A percentile compares a stretch with the other conserved stretches of the same genome.
phyloP scores from a whole-genome alignment of 1,140 invertebrate species.

The Antheraea pernyi region DNA sequence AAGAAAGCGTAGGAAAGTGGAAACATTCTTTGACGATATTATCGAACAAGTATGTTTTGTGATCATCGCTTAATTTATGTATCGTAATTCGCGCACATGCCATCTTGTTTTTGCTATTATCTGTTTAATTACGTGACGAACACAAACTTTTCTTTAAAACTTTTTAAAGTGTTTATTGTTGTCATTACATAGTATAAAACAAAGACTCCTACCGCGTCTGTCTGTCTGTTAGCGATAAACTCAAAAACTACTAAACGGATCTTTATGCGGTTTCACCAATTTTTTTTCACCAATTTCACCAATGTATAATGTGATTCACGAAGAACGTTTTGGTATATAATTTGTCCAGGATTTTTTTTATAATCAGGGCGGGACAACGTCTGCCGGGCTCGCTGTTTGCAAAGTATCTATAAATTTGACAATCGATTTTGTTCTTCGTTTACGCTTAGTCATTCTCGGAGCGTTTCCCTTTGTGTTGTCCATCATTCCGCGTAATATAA shows the following conservation, averaged over 20 bases:
- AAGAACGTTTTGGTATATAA: no score
- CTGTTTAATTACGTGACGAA: slow-evolving; percentile 14
- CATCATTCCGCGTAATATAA: slow-evolving; percentile 22
- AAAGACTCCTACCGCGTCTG: no score
- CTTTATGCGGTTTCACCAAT: no score
- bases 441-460: slow-evolving; percentile 38
- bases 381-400: no score
- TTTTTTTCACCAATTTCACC: no score
- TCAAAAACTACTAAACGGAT: no score
- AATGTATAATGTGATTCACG: no score
- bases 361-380: no score
- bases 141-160: slow-evolving; percentile 4
- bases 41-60: background rate
- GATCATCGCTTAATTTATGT: background rate
- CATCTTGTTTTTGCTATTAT: slow-evolving; percentile 22
- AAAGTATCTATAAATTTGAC: background rate
- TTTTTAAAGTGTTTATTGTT: no score
- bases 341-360: no score
- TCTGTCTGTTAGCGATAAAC: no score
- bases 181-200: no score
- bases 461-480: slow-evolving; percentile 29
- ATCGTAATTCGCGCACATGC: slow-evolving; percentile 19
- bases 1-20: slow-evolving; percentile 73
- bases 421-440: slow-evolving; percentile 26
- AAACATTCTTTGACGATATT: slow-evolving; percentile 53